Conservation (phyloP, 1,140 invertebrate genomes). For the Heliothis subflexa region DNA sequence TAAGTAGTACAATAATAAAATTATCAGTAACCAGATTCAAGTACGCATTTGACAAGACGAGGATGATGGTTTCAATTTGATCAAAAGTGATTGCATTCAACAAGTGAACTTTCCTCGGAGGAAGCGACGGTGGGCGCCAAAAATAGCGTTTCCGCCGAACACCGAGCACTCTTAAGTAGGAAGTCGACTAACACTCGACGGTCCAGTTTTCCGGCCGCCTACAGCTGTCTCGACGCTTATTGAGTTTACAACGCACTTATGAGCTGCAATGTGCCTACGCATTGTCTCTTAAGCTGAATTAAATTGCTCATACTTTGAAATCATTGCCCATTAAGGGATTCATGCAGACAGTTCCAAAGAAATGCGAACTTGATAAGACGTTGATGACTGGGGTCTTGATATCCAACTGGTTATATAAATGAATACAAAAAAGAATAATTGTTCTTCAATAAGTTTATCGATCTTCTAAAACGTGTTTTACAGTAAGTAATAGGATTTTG, state of each 20-base stretch:
- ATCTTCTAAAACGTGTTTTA: not conserved
- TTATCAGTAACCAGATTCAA: not conserved
- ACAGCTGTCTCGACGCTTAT: constrained; percentile 78
- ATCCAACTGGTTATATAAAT: not conserved
- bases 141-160: constrained; percentile 83
- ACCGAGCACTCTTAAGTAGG: constrained; percentile 79
- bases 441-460: not conserved
- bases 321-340: constrained; percentile 73
- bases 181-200: constrained; percentile 78
- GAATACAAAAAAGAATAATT: not conserved
- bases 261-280: constrained; percentile 78
- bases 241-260: constrained; percentile 83
- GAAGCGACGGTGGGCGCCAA: constrained; percentile 81
- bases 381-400: not conserved
- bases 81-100: constrained; percentile 66
- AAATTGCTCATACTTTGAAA: constrained; percentile 79
- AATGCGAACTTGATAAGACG: constrained; percentile 24
- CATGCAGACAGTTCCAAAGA: constrained; percentile 50
- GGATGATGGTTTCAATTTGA: constrained; percentile 52
- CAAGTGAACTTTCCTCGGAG: constrained; percentile 80
- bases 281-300: constrained; percentile 79
- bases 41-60: constrained; percentile 15
- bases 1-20: constrained; percentile 1
- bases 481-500: not conserved
- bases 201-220: constrained; percentile 81